A percentile compares a stretch with the other conserved stretches of the same genome.
Evolutionary conservation across 2,113 vertebrate species (phyloP).

Genomic region (Xenopus borealis): DNA sequence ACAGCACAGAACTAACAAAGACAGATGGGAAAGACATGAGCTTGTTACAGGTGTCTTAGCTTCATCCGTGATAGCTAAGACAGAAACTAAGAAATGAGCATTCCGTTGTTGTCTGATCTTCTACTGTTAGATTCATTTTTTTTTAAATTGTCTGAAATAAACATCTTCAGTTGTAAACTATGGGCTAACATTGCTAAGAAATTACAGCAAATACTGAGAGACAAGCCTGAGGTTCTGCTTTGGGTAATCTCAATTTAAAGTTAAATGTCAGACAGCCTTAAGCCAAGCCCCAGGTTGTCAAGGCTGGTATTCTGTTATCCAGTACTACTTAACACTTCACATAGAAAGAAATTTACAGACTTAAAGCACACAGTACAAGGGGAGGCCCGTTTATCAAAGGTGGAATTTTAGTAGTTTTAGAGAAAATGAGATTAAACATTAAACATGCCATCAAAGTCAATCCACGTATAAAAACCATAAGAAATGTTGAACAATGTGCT

Average conservation of each 20-base stretch:
- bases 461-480: too few species aligned
- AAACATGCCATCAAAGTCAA: too few species aligned
- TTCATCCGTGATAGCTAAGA: background rate
- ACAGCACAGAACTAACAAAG: slow-evolving; percentile 25
- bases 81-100: slow-evolving; percentile 1
- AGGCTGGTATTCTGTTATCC: background rate
- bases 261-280: slow-evolving; percentile 6
- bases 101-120: slow-evolving; percentile 21
- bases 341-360: background rate
- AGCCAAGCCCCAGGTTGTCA: background rate
- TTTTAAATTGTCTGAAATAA: slow-evolving; percentile 15
- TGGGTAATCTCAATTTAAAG: slow-evolving; percentile 23
- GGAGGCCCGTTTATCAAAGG: too few species aligned
- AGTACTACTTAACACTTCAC: background rate
- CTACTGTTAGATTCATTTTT: background rate
- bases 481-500: too few species aligned
- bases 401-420: too few species aligned
- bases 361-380: too few species aligned
- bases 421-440: too few species aligned
- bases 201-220: background rate
- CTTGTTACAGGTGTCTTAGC: slow-evolving; percentile 23
- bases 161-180: slow-evolving; percentile 1
- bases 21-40: slow-evolving; percentile 27
- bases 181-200: background rate
- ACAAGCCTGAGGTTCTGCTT: slow-evolving; percentile 19